phyloP scores from a whole-genome alignment of 2,888 invertebrate species.

The Drosophila prostipennis region DNA sequence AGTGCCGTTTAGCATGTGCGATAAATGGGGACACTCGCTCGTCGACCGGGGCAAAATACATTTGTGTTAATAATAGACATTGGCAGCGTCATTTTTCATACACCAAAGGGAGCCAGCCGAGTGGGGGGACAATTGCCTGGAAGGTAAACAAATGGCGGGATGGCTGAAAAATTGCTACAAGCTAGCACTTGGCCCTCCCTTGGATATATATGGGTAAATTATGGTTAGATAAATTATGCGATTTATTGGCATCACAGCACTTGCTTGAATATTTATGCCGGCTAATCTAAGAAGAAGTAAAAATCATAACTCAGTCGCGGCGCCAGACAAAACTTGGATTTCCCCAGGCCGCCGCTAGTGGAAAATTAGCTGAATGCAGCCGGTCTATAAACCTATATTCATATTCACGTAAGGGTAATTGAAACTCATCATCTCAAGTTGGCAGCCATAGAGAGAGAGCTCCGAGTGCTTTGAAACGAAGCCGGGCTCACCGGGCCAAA shows the following conservation, averaged over 20 bases:
- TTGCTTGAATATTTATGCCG: constrained; percentile 34
- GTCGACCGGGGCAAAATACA: constrained; percentile 50
- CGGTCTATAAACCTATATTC: constrained; percentile 2
- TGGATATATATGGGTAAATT: constrained; percentile 26
- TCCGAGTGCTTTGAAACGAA: constrained; percentile 2
- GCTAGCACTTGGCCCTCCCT: constrained; percentile 8
- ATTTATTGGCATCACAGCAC: constrained; percentile 42
- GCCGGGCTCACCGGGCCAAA: constrained; percentile 23
- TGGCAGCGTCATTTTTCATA: constrained; percentile 73
- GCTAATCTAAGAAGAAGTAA: constrained; percentile 17
- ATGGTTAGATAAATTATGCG: constrained; percentile 39
- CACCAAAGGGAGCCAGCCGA: constrained; percentile 9
- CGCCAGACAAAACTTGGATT: too few species aligned
- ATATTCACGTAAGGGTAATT: constrained; percentile 54
- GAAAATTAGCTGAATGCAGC: constrained; percentile 41
- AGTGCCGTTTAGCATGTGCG: constrained; percentile 74
- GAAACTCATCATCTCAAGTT: constrained; percentile 66
- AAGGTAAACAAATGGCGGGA: constrained; percentile 33
- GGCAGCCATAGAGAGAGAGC: constrained; percentile 8
- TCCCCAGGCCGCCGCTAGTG: constrained; percentile 31
- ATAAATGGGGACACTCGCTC: constrained; percentile 64
- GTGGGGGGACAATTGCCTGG: constrained; percentile 4
- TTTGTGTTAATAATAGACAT: constrained; percentile 75
- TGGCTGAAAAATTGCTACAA: constrained; percentile 38
- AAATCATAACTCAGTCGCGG: constrained; percentile 20